phyloP scores from a whole-genome alignment of 2,113 vertebrate genomes.

The Fukomys damarensis region DNA sequence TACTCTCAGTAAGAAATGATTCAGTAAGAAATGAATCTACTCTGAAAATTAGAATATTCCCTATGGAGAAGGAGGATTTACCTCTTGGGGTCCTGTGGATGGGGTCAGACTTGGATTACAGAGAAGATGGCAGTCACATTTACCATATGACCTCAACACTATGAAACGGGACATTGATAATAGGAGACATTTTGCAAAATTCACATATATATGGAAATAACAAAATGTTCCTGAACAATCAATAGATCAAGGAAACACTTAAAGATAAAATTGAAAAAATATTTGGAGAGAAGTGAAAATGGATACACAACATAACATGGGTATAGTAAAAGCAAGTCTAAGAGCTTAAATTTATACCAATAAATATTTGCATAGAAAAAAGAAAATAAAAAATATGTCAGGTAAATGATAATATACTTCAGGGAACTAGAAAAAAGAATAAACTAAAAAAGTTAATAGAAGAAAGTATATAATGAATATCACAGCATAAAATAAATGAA shows the following conservation, averaged over 20 bases:
- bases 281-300: neutral
- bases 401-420: neutral
- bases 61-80: neutral
- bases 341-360: neutral
- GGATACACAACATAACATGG: neutral
- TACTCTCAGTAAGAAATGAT: neutral
- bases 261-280: neutral
- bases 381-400: neutral
- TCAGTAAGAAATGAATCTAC: no score
- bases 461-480: neutral
- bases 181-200: neutral
- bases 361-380: neutral
- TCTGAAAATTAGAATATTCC: neutral
- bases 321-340: neutral
- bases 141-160: neutral
- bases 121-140: neutral
- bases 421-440: neutral
- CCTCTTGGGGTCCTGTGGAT: neutral
- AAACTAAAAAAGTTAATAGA: neutral
- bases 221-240: neutral
- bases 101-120: neutral
- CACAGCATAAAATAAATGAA: neutral
- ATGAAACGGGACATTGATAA: neutral
- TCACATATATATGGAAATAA: neutral
- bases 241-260: neutral